Evolutionary conservation across 2,888 invertebrate species (phyloP).

Genomic region (Netelia virgata): DNA sequence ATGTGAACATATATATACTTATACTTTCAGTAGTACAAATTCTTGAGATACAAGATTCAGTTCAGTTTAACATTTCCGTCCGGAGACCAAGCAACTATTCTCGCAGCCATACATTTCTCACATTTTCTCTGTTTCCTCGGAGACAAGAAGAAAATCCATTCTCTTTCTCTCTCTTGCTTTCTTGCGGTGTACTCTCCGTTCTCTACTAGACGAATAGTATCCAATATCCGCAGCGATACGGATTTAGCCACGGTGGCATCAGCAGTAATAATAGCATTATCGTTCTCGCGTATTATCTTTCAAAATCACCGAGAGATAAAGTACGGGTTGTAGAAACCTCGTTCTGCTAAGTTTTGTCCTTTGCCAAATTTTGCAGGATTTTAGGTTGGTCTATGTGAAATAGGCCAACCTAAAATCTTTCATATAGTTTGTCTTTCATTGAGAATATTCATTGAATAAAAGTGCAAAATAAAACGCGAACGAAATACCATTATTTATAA

Average conservation of each 20-base stretch:
- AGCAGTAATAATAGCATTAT: constrained; percentile 1
- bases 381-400: neutral
- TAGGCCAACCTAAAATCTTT: too few relatives aligned
- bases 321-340: neutral
- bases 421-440: too few relatives aligned
- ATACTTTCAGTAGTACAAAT: neutral
- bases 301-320: neutral
- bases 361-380: too few relatives aligned
- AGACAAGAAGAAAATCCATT: neutral
- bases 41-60: neutral
- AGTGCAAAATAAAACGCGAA: too few relatives aligned
- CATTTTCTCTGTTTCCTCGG: neutral
- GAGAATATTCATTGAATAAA: too few relatives aligned
- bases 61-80: constrained; percentile 34
- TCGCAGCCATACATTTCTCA: constrained; percentile 12
- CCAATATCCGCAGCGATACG: constrained; percentile 12
- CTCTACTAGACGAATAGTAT: constrained; percentile 5
- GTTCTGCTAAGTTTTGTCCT: neutral
- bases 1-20: neutral
- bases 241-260: neutral
- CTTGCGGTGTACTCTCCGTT: neutral
- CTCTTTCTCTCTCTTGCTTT: neutral
- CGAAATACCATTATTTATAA: too few relatives aligned
- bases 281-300: neutral
- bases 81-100: constrained; percentile 6